These are phyloP conservation scores for Umimayanthus kanabou DNA, from an alignment of 92 coral and sea anemone genomes.

Conservation along the genomic window DNA sequence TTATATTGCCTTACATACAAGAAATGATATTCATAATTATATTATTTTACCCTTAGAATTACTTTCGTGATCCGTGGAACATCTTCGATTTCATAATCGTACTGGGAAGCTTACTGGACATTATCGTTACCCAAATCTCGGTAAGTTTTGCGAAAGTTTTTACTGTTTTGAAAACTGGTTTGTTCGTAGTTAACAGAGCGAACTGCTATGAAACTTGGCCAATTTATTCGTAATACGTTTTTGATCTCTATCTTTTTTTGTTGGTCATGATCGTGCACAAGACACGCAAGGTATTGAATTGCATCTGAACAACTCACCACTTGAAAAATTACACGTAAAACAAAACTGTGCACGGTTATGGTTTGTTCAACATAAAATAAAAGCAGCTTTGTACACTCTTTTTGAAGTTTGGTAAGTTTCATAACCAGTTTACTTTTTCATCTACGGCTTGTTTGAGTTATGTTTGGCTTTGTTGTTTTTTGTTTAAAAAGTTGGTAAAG, in stretches of 20 bases:
- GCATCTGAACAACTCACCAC: too few relatives aligned
- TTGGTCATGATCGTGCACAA: too few relatives aligned
- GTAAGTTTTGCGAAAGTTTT: conserved; percentile 35
- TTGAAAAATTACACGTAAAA: too few relatives aligned
- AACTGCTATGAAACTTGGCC: too few relatives aligned
- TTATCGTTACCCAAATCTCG: conserved; percentile 56
- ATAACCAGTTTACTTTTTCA: too few relatives aligned
- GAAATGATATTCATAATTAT: neutral
- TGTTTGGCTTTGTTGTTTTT: neutral
- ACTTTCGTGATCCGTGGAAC: conserved; percentile 97
- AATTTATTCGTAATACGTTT: neutral
- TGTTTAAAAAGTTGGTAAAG: too few relatives aligned
- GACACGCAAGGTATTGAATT: too few relatives aligned
- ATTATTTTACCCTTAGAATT: conserved; percentile 61
- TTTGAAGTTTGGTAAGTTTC: too few relatives aligned
- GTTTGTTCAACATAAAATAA: too few relatives aligned
- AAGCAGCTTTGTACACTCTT: too few relatives aligned
- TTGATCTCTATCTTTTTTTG: neutral
- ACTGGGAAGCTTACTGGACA: conserved; percentile 86
- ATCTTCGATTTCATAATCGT: conserved; percentile 95
- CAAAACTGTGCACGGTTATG: too few relatives aligned
- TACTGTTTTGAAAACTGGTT: neutral
- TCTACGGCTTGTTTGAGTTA: neutral
- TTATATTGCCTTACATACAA: neutral
- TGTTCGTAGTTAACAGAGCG: too few relatives aligned